Conservation (phyloP, 2,888 invertebrate genomes). For the Lasioglossum marginatum region DNA sequence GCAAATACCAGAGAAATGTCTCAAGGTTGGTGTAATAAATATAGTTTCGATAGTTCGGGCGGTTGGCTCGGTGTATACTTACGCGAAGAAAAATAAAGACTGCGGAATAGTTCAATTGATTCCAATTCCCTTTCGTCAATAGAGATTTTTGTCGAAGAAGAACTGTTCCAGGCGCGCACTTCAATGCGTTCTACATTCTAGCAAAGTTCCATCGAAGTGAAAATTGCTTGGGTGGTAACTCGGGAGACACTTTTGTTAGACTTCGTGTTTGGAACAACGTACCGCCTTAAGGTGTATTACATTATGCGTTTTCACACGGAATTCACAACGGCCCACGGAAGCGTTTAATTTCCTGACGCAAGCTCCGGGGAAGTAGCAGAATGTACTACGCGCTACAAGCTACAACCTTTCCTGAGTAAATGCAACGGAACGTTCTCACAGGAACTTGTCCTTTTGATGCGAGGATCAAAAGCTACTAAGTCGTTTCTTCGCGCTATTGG, state of each 20-base stretch:
- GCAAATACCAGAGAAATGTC: not conserved
- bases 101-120: not conserved
- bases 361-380: constrained; percentile 25
- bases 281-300: constrained; percentile 51
- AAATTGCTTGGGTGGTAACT: constrained; percentile 9
- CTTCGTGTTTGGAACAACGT: constrained; percentile 44
- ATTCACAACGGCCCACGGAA: constrained; percentile 71
- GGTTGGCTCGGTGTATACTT: not conserved
- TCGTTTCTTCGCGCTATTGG: not conserved
- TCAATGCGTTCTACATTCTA: not conserved
- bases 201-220: constrained; percentile 33
- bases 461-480: not conserved
- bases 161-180: not conserved
- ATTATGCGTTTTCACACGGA: constrained; percentile 69
- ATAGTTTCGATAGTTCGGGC: not conserved
- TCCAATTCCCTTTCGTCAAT: not conserved
- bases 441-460: not conserved
- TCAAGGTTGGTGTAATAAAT: not conserved
- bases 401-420: constrained; percentile 16
- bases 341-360: constrained; percentile 63
- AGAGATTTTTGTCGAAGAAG: not conserved
- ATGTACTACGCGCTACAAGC: constrained; percentile 21
- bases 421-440: not conserved
- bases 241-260: constrained; percentile 36
- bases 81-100: not conserved